A percentile compares a stretch with the other conserved stretches of the same genome.
Evolutionary conservation across 2,888 invertebrate genomes (phyloP).

Genomic region (Hydrotaea diabolus): DNA sequence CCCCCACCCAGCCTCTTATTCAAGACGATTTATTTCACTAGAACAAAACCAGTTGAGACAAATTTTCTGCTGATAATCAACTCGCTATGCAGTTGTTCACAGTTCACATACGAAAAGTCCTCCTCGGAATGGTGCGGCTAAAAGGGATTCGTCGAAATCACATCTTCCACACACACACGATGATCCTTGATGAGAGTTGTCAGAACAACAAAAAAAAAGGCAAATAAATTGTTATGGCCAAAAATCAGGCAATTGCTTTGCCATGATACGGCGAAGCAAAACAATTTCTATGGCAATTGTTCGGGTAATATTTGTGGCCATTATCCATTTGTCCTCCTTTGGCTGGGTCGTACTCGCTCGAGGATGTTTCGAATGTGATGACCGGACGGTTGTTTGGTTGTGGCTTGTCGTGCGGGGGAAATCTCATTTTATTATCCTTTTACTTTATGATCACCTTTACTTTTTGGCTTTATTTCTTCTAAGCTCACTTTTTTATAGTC

Average conservation of each 20-base stretch:
- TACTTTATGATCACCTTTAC: constrained; percentile 17
- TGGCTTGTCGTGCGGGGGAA: not conserved
- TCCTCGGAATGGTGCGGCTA: too few species aligned
- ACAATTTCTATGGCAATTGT: constrained; percentile 11
- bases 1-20: too few species aligned
- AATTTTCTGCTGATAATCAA: not conserved
- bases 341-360: too few species aligned
- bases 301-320: constrained; percentile 23
- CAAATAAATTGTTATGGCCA: constrained; percentile 35
- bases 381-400: too few species aligned
- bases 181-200: too few species aligned
- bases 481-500: not conserved
- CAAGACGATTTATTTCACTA: not conserved
- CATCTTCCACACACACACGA: not conserved
- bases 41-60: not conserved
- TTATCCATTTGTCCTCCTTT: constrained; percentile 29
- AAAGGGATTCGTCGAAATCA: not conserved
- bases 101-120: too few species aligned
- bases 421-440: constrained; percentile 22
- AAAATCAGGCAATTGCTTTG: constrained; percentile 8
- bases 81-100: too few species aligned
- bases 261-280: not conserved
- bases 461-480: constrained; percentile 9
- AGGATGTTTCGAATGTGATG: not conserved
- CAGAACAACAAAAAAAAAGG: not conserved